These are phyloP conservation scores for Anas flavirostris DNA, from an alignment of 2,797 vertebrate species.

Conservation along the genomic window DNA sequence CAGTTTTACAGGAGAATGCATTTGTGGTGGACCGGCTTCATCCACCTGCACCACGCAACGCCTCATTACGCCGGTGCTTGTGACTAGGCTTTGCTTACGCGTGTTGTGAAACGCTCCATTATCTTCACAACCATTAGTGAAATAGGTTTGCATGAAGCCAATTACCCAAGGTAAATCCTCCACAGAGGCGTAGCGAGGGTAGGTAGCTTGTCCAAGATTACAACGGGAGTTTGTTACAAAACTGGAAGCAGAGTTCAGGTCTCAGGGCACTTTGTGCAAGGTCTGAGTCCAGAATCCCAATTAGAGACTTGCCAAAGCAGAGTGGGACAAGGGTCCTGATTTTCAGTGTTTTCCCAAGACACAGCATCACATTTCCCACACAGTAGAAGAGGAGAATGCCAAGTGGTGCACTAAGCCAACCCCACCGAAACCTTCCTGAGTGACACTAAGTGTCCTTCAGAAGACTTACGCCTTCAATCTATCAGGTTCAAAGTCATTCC, in stretches of 20 bases:
- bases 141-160: background rate
- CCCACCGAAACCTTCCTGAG: background rate
- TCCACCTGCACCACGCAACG: background rate
- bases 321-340: background rate
- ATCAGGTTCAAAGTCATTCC: background rate
- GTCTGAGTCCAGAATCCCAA: background rate
- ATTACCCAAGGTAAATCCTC: background rate
- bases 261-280: background rate
- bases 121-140: background rate
- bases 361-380: background rate
- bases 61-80: background rate
- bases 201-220: conserved; percentile 12
- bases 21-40: background rate
- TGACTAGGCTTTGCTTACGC: background rate
- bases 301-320: background rate
- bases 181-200: background rate
- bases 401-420: background rate
- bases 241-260: conserved; percentile 29
- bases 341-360: background rate
- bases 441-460: background rate
- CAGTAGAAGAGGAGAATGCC: background rate
- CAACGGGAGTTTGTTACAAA: background rate
- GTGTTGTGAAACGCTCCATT: background rate
- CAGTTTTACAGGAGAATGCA: background rate
- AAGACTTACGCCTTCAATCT: background rate